Base-by-base conservation (phyloP, 2,888 invertebrate species). In the Gymnosoma rotundatum region DNA sequence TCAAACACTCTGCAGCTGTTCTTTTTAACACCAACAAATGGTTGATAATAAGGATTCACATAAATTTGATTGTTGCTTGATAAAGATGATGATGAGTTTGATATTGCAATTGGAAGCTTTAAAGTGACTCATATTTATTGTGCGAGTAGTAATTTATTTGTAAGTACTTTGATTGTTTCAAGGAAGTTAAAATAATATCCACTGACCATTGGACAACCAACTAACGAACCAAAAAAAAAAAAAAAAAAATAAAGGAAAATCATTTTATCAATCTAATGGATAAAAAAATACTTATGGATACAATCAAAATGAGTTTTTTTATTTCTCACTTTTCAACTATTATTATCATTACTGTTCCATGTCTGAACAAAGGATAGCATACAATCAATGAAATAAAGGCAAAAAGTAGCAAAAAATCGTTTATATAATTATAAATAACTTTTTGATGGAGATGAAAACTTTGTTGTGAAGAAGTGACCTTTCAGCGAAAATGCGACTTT, bases 241-340 rank as follows among this genome's bases (percentile, higher is more conserved):
- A 5, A 8, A 63, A 36, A 2, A 0, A 16, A 45, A 20, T 14
- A 20, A 60, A 61, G 42, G 21, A 21, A 54, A 38, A 52, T 67
- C 50, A 50, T 18, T 32, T 16, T 32, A 36, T 16, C 32, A 52
- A 52, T 36, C 20, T 67, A 56, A 21, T 45, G n/a, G 25, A 2
- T 25, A 5, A 36, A 67, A 36, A 67, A 54, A 45, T 45, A 63
- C 63, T 63, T 56, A 52, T 42, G 63, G 63, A 63, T 32, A 63
- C 42, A 21, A 56, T 14, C 20, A 61, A 61, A 73, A 61, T 61
- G 32, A 50, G 50, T 20, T 20, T 60, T 60, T 56, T 25, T 20
- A 54, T 12, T 52, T 36, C 8, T 52, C 7, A 18, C 14, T 42
- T 12, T 42, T 42, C 10, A n/a, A 42, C 12, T 12, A 7, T 60